phyloP scores from a whole-genome alignment of 35 echinoderm and acorn worm species.

The Anneissia japonica region DNA sequence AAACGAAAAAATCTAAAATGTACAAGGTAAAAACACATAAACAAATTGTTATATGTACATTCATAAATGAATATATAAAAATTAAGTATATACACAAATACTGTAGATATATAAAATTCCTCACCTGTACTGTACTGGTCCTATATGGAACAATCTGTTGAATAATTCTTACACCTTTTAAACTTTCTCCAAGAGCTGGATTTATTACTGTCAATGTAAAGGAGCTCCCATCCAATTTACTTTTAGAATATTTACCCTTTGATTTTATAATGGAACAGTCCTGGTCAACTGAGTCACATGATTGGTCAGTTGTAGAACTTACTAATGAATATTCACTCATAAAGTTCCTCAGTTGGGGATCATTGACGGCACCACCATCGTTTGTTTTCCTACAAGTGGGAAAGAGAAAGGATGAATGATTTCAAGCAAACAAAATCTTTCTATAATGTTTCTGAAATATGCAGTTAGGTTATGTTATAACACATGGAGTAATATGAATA shows the following conservation, averaged over 20 bases:
- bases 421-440: too few relatives aligned
- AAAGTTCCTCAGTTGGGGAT: conserved; percentile 70
- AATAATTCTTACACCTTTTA: conserved; percentile 49
- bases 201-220: conserved; percentile 73
- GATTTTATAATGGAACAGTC: conserved; percentile 4
- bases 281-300: conserved; percentile 28
- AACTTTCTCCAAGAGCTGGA: conserved; percentile 68
- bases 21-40: too few relatives aligned
- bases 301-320: background rate
- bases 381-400: conserved; percentile 73
- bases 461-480: too few relatives aligned
- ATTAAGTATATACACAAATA: too few relatives aligned
- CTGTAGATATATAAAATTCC: conserved; percentile 5
- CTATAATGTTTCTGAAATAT: too few relatives aligned
- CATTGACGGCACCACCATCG: conserved; percentile 94
- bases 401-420: background rate
- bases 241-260: background rate
- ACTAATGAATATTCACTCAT: conserved; percentile 19
- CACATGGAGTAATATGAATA: too few relatives aligned
- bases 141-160: conserved; percentile 82
- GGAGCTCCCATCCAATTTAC: background rate
- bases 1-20: too few relatives aligned
- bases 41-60: too few relatives aligned
- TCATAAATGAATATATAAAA: too few relatives aligned
- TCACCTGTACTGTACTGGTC: conserved; percentile 78